Percentiles rank a stretch among this genome's conserved stretches.
Evolutionary conservation across 2,888 invertebrate species (phyloP).

Genomic region (Hylaea fasciaria): DNA sequence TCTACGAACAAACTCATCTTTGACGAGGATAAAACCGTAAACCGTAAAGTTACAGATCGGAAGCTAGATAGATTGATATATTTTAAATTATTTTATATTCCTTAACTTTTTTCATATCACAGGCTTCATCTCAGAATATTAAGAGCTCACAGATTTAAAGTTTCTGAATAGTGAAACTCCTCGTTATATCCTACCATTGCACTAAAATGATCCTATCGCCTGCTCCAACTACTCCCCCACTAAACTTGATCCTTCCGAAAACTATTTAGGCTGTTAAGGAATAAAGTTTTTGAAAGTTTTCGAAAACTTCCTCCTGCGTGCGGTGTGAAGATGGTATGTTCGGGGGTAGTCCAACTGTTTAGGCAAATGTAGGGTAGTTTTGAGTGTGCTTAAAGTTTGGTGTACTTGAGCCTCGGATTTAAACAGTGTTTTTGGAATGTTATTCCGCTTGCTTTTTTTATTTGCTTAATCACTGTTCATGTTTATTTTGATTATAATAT

Average conservation of each 20-base stretch:
- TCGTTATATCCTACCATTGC: too few species aligned
- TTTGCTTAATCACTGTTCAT: not conserved
- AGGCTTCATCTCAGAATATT: too few species aligned
- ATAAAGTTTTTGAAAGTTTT: slow-evolving; percentile 54
- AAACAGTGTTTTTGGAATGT: too few species aligned
- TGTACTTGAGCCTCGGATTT: slow-evolving; percentile 1
- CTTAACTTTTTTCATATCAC: too few species aligned
- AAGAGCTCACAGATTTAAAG: too few species aligned
- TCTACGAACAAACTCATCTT: too few species aligned
- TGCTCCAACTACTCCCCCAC: slow-evolving; percentile 23
- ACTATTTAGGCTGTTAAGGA: slow-evolving; percentile 50
- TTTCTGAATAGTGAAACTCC: too few species aligned
- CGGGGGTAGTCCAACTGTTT: slow-evolving; percentile 10
- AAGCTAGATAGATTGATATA: too few species aligned
- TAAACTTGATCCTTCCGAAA: slow-evolving; percentile 42
- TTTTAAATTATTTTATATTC: too few species aligned
- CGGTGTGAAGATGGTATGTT: slow-evolving; percentile 28
- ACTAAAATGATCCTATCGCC: not conserved
- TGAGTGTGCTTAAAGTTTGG: slow-evolving; percentile 18
- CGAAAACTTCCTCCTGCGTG: slow-evolving; percentile 32
- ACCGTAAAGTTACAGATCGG: too few species aligned
- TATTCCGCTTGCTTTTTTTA: not conserved
- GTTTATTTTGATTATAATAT: too few species aligned
- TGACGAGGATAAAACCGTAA: too few species aligned
- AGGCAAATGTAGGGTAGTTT: slow-evolving; percentile 20